Conservation (phyloP, 2,113 vertebrate species). For the Sylvia atricapilla region DNA sequence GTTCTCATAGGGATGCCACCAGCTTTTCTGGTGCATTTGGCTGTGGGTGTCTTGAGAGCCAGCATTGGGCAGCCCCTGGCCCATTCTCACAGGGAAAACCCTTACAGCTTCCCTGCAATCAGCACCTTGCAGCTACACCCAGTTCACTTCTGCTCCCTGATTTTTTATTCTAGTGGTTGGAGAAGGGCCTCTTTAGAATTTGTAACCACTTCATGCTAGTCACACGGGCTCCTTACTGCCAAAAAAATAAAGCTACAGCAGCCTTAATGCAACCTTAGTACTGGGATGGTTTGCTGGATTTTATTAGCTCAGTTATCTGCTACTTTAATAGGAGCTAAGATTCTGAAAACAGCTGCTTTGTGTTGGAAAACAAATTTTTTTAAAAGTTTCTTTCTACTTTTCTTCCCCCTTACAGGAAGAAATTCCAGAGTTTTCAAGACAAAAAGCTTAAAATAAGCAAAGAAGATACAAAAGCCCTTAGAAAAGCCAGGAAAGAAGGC, state of each 20-base stretch:
- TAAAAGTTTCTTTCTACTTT: background rate
- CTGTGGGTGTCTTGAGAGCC: background rate
- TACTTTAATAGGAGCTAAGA: background rate
- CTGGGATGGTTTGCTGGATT: background rate
- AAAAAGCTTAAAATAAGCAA: conserved; percentile 91
- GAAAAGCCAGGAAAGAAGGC: conserved; percentile 89
- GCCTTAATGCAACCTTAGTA: background rate
- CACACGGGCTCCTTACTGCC: background rate
- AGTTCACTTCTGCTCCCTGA: background rate
- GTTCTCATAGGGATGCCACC: background rate
- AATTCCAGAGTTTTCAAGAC: conserved; percentile 99
- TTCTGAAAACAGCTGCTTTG: background rate
- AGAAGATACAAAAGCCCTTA: conserved; percentile 81
- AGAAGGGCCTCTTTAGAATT: background rate
- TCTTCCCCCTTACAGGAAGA: conserved; percentile 80
- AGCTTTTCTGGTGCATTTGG: background rate
- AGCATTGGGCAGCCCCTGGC: background rate
- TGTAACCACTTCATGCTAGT: background rate
- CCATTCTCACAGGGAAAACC: background rate
- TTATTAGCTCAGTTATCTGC: background rate
- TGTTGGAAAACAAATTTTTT: background rate
- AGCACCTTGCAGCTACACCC: background rate
- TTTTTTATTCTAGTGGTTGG: background rate
- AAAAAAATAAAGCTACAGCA: background rate
- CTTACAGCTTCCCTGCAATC: background rate